Evolutionary conservation across 92 coral and sea anemone species (phyloP), one percentile per base, ranked within the genome.

Genomic region (Epizoanthus fatuus): DNA sequence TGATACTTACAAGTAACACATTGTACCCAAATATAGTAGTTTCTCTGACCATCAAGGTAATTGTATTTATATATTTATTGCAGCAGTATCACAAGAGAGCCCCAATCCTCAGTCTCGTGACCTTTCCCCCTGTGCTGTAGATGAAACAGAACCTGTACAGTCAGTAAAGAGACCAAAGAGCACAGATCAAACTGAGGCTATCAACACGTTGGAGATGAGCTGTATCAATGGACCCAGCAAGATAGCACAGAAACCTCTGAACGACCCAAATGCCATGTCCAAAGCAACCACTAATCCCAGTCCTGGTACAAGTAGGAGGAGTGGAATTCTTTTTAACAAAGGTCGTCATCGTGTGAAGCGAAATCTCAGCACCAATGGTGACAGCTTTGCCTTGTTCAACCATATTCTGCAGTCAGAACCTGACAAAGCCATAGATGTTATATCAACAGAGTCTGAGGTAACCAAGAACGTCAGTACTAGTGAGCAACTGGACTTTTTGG

Each of bases 281-380:
- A 90, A 93, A 39, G 91, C 97, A 32, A 93, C 92, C 69, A 92
- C 99, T 16, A 97, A 97, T 81, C 99, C 99, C 40, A 92, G 99
- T 47, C 99, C 99, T 13, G 99, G 99, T 11, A 97, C 98, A 63
- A 97, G 98, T 80, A 94, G 99, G n/a, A 95, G 99, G 38, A 97
- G 99, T 78, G 99, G 99, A 4, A 97, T 97, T 66, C 90, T 97
- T 47, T 97, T 97, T 87, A 97, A 97, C 76, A 97, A 97, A 84
- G 98, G 98, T 20, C 93, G 98, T 62, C 91, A 92, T 86, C 81
- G 99, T 5, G 98, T 93, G 19, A 91, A 98, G 63, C 94, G 96
- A 68, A 97, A 97, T 74, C 89, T 95, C 16, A 91, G 89, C 38
- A 92, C 93, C 7, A 84, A 88, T 19, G 95, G 79, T 25, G 99